Evolutionary conservation across 2,797 vertebrate species (phyloP), one percentile per base, ranked within the genome.

Genomic region (Tinamus major): DNA sequence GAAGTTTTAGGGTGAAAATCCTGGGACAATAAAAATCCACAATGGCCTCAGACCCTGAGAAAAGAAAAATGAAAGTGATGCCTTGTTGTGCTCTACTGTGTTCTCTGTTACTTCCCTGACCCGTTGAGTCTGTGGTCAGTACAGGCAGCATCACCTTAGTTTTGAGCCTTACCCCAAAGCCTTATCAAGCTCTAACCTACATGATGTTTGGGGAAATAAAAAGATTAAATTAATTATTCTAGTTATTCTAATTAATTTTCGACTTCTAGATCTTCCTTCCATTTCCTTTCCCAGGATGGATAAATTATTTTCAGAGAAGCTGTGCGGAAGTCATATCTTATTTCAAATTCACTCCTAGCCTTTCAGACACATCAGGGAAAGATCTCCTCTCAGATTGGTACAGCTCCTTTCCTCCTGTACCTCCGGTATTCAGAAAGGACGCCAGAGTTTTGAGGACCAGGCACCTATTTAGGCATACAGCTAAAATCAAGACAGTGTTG

Each of bases 291-390:
- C 46, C 56, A 64, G 79, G 53, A 68, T 85, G 78, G 29, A 59
- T 61, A 84, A 88, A 92, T 81, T 91, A 26, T 80, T 78, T 65
- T 55, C 90, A 88, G 87, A 70, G 84, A 70, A 86, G 16, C 53
- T 84, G 31, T 79, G n/a, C 84, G 35, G 89, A 61, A 88, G 31
- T 80, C 17, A 12, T 70, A 58, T 70, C 78, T 41, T 51, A 61
- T 91, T 92, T 88, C 77, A 89, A 81, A 84, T 84, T 90, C 0
- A 44, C 92, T 92, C 93, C 87, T 82, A 96, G 48, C 39, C 35
- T 74, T 86, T 63, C 56, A 86, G 17, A 41, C 53, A 74, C 27
- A 17, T 84, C 86, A 63, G 29, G 85, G 74, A 78, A 94, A 85
- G 59, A 87, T 56, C 11, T 84, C 26, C 6, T 87, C 72, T 93